Evolutionary conservation across 2,797 vertebrate genomes (phyloP).

Genomic region (Enteromius anoplus): DNA sequence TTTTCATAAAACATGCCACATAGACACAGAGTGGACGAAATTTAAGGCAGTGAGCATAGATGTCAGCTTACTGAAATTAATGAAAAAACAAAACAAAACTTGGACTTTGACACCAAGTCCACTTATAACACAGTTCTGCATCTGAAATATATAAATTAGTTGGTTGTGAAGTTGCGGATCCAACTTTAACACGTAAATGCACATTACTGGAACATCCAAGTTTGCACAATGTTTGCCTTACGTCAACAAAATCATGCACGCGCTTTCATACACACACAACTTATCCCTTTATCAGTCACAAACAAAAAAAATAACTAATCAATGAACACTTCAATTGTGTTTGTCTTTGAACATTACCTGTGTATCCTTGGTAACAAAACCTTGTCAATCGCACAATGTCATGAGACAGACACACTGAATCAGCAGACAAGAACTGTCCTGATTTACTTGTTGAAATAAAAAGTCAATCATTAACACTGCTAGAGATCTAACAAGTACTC

Average conservation of each 20-base stretch:
- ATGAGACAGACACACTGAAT: constrained; percentile 1
- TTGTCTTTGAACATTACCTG: background rate
- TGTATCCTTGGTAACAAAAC: constrained; percentile 24
- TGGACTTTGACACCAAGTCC: constrained; percentile 72
- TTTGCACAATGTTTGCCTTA: constrained; percentile 63
- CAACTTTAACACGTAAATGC: constrained; percentile 72
- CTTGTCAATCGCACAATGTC: constrained; percentile 7
- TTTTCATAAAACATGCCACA: constrained; percentile 86
- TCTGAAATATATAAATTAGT: constrained; percentile 81
- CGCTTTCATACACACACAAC: constrained; percentile 17
- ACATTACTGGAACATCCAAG: constrained; percentile 70
- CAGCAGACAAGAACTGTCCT: background rate
- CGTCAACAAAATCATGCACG: constrained; percentile 19
- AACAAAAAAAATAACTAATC: constrained; percentile 44
- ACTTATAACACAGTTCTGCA: constrained; percentile 72
- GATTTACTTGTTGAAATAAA: constrained; percentile 18
- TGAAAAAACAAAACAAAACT: constrained; percentile 57
- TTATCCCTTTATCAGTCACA: constrained; percentile 67
- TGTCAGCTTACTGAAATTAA: constrained; percentile 75
- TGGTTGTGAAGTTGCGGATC: constrained; percentile 69
- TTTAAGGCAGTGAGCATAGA: constrained; percentile 99
- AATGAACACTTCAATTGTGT: background rate
- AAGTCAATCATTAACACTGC: constrained; percentile 11
- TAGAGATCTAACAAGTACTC: constrained; percentile 11
- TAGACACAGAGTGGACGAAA: constrained; percentile 84